Evolutionary conservation across 2,797 vertebrate genomes (phyloP).

Genomic region (Sebastes cheni): DNA sequence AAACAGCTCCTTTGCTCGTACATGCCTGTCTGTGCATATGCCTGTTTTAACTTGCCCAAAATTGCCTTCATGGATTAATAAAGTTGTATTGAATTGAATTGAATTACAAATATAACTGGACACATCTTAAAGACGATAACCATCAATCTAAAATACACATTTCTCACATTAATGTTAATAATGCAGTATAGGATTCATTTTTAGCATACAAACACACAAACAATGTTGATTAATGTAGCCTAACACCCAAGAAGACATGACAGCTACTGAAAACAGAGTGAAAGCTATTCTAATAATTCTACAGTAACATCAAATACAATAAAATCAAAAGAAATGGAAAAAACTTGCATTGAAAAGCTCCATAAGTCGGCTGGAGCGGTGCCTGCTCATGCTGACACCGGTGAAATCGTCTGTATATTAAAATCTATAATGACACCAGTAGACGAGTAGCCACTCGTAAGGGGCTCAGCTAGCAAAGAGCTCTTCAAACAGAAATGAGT

Average conservation of each 20-base stretch:
- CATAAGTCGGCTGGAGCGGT: conserved; percentile 47
- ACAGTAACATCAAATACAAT: not conserved
- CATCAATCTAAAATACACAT: conserved; percentile 1
- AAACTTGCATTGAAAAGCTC: conserved; percentile 74
- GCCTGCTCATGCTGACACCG: conserved; percentile 63
- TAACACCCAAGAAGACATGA: not conserved
- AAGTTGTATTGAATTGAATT: too few species aligned
- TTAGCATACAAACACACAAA: not conserved
- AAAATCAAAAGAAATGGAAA: not conserved
- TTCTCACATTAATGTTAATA: not conserved
- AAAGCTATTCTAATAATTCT: not conserved
- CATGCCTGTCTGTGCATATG: too few species aligned
- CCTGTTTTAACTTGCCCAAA: too few species aligned
- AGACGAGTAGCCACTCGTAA: conserved; percentile 9
- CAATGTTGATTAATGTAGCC: not conserved
- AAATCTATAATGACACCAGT: not conserved
- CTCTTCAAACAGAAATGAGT: conserved; percentile 21
- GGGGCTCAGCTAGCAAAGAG: conserved; percentile 21
- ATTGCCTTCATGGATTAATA: too few species aligned
- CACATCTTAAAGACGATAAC: not conserved
- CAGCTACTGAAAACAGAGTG: not conserved
- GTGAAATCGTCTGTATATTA: not conserved
- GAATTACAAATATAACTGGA: not conserved
- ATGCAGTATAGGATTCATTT: not conserved
- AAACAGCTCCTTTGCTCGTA: too few species aligned